phyloP scores from a whole-genome alignment of 2,113 vertebrate species.

The Apaloderma vittatum region DNA sequence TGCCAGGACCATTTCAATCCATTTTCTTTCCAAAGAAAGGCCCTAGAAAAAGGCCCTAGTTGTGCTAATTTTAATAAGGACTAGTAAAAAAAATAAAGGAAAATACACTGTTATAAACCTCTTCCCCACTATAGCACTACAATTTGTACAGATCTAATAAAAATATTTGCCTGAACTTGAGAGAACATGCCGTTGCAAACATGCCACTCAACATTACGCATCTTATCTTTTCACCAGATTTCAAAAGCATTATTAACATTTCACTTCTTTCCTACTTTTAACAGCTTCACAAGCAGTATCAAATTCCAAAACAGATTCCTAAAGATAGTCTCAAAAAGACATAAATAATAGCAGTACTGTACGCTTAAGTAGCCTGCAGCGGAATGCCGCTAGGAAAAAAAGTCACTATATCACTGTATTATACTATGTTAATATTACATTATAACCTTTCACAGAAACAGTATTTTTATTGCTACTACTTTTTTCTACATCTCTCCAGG shows the following conservation, averaged over 20 bases:
- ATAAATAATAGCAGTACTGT: fast-evolving
- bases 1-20: neutral
- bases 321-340: neutral
- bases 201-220: fast-evolving
- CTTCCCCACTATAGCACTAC: neutral
- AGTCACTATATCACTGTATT: neutral
- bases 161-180: neutral
- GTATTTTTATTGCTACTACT: neutral
- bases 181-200: neutral
- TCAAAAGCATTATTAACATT: no score
- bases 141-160: neutral
- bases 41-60: fast-evolving
- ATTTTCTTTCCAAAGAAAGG: neutral
- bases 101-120: neutral
- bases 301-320: neutral
- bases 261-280: neutral
- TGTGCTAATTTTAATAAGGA: neutral
- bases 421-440: neutral
- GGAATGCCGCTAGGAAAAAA: neutral
- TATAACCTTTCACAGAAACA: neutral
- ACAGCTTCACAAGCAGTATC: neutral
- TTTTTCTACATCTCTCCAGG: neutral
- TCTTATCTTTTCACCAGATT: neutral
- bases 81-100: fast-evolving
- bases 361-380: neutral